phyloP scores from a whole-genome alignment of 2,797 vertebrate genomes.

The Thalassophryne amazonica region DNA sequence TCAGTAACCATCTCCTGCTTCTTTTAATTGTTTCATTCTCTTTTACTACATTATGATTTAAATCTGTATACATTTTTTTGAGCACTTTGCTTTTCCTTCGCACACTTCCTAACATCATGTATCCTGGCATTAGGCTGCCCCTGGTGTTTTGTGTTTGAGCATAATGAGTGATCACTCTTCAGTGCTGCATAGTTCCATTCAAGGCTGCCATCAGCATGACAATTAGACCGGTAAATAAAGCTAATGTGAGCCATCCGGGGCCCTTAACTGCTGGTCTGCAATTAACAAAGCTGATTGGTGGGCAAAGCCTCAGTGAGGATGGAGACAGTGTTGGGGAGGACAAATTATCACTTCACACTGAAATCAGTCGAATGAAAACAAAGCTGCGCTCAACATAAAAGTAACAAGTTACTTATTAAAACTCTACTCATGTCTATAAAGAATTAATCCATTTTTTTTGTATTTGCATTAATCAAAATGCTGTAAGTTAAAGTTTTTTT shows the following conservation, averaged over 20 bases:
- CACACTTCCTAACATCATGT: background rate
- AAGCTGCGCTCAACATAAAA: background rate
- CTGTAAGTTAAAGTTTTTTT: no score
- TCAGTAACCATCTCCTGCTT: background rate
- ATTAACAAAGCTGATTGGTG: conserved; percentile 64
- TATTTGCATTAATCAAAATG: no score
- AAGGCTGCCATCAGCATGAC: conserved; percentile 57
- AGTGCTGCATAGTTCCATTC: conserved; percentile 40
- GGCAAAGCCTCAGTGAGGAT: conserved; percentile 30
- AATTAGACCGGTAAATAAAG: conserved; percentile 76
- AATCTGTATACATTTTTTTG: conserved; percentile 3
- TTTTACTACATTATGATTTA: conserved; percentile 4
- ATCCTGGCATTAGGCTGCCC: conserved; percentile 16
- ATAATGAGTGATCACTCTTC: conserved; percentile 55
- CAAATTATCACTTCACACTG: background rate
- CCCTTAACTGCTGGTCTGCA: conserved; percentile 61
- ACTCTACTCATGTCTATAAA: background rate
- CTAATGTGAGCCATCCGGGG: conserved; percentile 64
- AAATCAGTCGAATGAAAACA: background rate
- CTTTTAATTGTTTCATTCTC: background rate
- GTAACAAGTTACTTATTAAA: background rate
- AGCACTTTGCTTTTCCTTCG: background rate
- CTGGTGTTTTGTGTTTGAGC: conserved; percentile 41
- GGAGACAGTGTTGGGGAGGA: conserved; percentile 1
- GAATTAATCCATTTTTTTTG: no score